Evolutionary conservation across 1,140 invertebrate genomes (phyloP), one percentile per base, ranked within the genome.

Genomic region (Ceratina australensis): DNA sequence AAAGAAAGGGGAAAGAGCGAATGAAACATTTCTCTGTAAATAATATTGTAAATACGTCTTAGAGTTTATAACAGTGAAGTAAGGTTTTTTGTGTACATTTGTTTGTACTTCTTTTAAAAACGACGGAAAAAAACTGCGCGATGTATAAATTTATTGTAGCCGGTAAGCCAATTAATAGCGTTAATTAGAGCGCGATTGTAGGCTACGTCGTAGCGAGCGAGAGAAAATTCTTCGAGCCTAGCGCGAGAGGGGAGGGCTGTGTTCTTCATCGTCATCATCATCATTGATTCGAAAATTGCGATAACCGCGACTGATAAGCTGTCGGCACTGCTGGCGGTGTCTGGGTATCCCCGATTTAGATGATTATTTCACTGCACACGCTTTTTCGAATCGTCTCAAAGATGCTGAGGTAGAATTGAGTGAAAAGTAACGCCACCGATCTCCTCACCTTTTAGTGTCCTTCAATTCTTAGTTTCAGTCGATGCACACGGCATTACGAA

Each of bases 71-170:
- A 88, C 76, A 83, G 85, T 77, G 84, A 88, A 78, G 80, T 81
- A 84, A 87, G 79, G 84, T 84, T 84, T 91, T 90, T 91, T 89
- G 84, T 91, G 89, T 91, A 91, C 88, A 91, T 91, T 89, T 89
- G 86, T 91, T 90, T 91, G 89, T 91, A 91, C 87, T 91, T 91
- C 90, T 91, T 91, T 88, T 89, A 90, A 77, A 77, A 77, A 77
- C 59, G 74, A 89, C 78, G 82, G 87, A 72, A 68, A 81, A n/a
- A 87, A 74, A 72, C 60, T 28, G 66, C 73, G 74, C 74, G 56
- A 65, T 82, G 77, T 86, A 80, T 80, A 82, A 79, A 85, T 73
- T 71, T 56, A 78, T 67, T 71, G 52, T 81, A 81, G 66, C 49
- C 65, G 59, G n/a, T 80, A 83, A 72, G 54, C 72, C 50, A 54